Evolutionary conservation across 1,140 invertebrate genomes (phyloP), one percentile per base, ranked within the genome.

Genomic region (Paraescarpia echinospica): DNA sequence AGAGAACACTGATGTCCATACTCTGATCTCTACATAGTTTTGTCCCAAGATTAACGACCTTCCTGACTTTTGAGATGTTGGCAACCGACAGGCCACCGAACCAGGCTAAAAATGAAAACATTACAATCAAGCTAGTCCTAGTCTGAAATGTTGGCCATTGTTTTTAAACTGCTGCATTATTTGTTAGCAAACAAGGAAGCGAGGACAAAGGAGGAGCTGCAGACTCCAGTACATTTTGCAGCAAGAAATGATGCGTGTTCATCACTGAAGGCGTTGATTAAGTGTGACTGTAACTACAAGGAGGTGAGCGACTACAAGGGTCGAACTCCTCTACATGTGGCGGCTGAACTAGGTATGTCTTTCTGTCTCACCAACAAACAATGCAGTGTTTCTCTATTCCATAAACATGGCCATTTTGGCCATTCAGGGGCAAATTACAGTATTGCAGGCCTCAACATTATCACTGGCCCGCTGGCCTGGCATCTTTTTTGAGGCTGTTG

Each of bases 141-240:
- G 5, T 31, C 14, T 90, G 33, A 90, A 90, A 22, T 33, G 14
- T 90, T 27, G 22, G 59, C 59, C 59, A 77, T 77, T n/a, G n/a
- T n/a, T 18, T 41, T 90, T 34, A 90, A 90, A 90, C 2, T 34
- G 27, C 33, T 90, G 90, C 90, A 18, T 90, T 41, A 90, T 90
- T 31, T 92, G 92, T 18, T 92, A 95, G 96, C 96, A 48, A 91
- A 94, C 34, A 95, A 94, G 92, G 94, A 96, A 77, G 94, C 94
- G 14, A 41, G 31, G 33, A 96, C 95, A 14, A 92, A 94, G n/a
- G 94, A 92, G 89, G 95, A 96, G 92, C 89, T 93, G 14, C 95
- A 96, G 93, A 96, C 95, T 12, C 94, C 95, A 35, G 94, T 96
- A 6, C 95, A 95, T 92, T 96, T 94, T 94, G 95, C 95, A 34